Percentiles rank a stretch among this genome's conserved stretches.
Conservation (phyloP, 2,797 vertebrate genomes). For the Telmatherina bonti region DNA sequence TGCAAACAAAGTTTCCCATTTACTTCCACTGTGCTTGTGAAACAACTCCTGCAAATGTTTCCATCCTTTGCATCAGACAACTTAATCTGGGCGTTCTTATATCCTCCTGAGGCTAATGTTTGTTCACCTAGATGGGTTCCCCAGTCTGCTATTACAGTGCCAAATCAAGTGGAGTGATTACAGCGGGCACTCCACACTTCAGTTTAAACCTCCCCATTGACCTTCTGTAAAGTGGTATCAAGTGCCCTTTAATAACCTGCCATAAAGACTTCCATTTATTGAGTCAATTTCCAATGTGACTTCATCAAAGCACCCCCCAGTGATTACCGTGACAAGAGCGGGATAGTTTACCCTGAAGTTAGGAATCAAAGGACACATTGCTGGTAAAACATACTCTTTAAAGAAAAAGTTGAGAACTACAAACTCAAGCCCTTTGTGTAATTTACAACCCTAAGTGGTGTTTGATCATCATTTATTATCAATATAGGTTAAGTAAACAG, state of each 20-base stretch:
- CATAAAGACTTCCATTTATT: constrained; percentile 72
- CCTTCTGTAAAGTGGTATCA: constrained; percentile 76
- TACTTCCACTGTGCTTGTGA: background rate
- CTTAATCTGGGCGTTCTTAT: constrained; percentile 33
- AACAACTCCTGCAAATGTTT: constrained; percentile 7
- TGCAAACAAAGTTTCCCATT: constrained; percentile 3
- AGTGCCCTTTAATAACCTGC: constrained; percentile 70
- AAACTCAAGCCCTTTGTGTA: background rate
- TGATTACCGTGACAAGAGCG: constrained; percentile 36
- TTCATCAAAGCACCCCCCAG: constrained; percentile 31
- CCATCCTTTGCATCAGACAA: constrained; percentile 25
- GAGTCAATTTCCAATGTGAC: constrained; percentile 59
- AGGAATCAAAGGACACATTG: constrained; percentile 21
- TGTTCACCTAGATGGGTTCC: constrained; percentile 66
- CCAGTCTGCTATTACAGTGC: constrained; percentile 58
- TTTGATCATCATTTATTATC: background rate
- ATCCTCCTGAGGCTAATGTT: constrained; percentile 67
- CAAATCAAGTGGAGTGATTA: constrained; percentile 62
- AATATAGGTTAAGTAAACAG: constrained; percentile 25
- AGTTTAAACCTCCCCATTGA: constrained; percentile 69
- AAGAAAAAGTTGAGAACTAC: background rate
- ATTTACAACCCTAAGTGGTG: background rate
- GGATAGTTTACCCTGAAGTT: constrained; percentile 44
- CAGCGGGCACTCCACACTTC: constrained; percentile 58
- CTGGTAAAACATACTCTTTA: background rate